These are phyloP conservation scores for Okamejei kenojei DNA, from an alignment of 2,797 vertebrate genomes.

Conservation along the genomic window DNA sequence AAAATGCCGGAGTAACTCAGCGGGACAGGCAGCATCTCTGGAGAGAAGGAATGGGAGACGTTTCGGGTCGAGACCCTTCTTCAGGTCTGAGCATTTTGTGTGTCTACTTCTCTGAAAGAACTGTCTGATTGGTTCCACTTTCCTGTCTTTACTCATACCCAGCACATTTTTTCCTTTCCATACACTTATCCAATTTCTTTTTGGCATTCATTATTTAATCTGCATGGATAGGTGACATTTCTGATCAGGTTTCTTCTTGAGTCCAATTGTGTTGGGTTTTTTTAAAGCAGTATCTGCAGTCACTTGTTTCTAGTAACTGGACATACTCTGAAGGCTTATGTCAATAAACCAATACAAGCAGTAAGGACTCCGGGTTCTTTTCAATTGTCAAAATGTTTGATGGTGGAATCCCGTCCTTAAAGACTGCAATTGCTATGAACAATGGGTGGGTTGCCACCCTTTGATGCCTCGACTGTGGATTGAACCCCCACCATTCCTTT, in stretches of 20 bases:
- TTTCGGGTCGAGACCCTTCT: too few relatives aligned
- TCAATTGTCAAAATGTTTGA: not conserved
- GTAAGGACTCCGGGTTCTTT: not conserved
- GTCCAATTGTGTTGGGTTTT: too few relatives aligned
- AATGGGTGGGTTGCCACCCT: not conserved
- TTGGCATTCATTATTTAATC: not conserved
- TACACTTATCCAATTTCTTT: not conserved
- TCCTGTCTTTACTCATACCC: not conserved
- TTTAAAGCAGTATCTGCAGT: too few relatives aligned
- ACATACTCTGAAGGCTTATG: not conserved
- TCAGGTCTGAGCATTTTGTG: too few relatives aligned
- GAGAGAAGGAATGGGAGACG: too few relatives aligned
- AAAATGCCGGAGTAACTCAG: too few relatives aligned
- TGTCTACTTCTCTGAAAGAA: too few relatives aligned
- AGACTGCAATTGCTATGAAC: not conserved
- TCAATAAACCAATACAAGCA: not conserved
- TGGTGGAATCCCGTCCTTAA: not conserved
- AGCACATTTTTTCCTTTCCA: not conserved
- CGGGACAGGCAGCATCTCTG: too few relatives aligned
- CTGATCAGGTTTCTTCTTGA: too few relatives aligned
- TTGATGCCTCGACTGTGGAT: not conserved
- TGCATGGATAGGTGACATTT: too few relatives aligned
- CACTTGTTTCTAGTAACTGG: too few relatives aligned
- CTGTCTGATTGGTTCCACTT: not conserved
- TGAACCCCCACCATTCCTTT: not conserved